Evolutionary conservation across 2,113 vertebrate species (phyloP).

Genomic region (Tyto alba): DNA sequence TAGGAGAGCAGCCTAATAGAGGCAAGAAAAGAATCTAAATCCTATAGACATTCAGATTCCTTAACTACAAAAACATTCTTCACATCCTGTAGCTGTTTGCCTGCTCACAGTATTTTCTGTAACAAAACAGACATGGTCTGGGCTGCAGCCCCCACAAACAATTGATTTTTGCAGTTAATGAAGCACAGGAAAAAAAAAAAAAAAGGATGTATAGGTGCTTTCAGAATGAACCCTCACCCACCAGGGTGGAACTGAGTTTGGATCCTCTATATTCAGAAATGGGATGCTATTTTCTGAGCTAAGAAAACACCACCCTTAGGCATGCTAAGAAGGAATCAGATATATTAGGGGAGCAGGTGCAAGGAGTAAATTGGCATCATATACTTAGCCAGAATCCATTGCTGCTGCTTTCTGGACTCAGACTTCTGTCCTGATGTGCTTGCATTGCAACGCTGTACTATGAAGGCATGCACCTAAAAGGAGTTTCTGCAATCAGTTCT

Average conservation of each 20-base stretch:
- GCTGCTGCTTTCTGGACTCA: not conserved
- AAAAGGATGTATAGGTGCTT: not conserved
- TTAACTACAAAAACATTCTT: not conserved
- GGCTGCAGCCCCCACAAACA: not conserved
- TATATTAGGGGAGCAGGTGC: not conserved
- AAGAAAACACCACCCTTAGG: not conserved
- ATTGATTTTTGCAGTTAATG: not conserved
- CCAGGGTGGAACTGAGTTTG: not conserved
- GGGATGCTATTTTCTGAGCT: not conserved
- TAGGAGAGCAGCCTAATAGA: not conserved
- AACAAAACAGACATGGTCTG: not conserved
- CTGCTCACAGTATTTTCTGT: not conserved
- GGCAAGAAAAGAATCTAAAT: not conserved
- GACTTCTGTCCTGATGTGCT: not conserved
- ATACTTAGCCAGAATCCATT: accelerated
- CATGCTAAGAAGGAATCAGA: not conserved
- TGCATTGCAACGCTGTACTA: accelerated
- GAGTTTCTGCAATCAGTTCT: not conserved
- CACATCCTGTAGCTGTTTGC: not conserved
- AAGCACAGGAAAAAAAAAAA: not conserved
- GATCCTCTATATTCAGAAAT: not conserved
- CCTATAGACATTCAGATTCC: not conserved
- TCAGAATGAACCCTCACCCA: not conserved
- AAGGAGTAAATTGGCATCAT: not conserved
- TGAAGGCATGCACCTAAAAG: not conserved